phyloP scores from a whole-genome alignment of 2,888 invertebrate genomes.

The Erpobdella octoculata region DNA sequence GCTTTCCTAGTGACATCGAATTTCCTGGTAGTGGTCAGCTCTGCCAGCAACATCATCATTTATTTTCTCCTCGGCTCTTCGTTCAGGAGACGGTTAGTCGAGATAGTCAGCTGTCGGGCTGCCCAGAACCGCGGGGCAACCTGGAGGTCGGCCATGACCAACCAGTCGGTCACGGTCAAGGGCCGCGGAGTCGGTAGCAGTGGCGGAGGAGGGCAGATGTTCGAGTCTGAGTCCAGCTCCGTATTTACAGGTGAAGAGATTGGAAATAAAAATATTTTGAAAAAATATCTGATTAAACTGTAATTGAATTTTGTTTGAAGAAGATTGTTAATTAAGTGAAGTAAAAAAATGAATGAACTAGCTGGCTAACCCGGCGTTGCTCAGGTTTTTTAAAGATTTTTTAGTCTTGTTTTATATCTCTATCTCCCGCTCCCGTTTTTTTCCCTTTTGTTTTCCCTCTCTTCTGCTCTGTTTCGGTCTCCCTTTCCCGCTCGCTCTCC shows the following conservation, averaged over 20 bases:
- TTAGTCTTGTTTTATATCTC: too few relatives aligned
- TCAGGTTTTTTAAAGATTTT: too few relatives aligned
- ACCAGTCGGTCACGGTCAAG: neutral
- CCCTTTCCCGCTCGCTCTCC: too few relatives aligned
- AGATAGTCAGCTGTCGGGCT: constrained; percentile 31
- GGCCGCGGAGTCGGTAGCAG: neutral
- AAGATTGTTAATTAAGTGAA: too few relatives aligned
- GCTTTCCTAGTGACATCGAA: constrained; percentile 36
- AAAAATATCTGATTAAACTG: too few relatives aligned
- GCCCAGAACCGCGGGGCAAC: neutral
- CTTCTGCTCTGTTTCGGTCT: too few relatives aligned
- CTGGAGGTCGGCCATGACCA: neutral
- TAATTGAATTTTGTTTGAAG: too few relatives aligned
- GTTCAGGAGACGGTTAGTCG: constrained; percentile 35
- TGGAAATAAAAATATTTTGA: too few relatives aligned
- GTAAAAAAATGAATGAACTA: too few relatives aligned
- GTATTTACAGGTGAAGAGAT: neutral
- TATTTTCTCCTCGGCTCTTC: constrained; percentile 39
- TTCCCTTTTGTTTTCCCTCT: too few relatives aligned
- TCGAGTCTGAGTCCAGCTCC: neutral
- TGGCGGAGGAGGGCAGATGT: neutral
- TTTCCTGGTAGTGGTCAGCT: constrained; percentile 39
- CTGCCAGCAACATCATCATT: constrained; percentile 39
- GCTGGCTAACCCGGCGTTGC: too few relatives aligned
- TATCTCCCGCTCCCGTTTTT: too few relatives aligned